Conservation (phyloP, 2,113 vertebrate species). For the Amblyornis subalaris region DNA sequence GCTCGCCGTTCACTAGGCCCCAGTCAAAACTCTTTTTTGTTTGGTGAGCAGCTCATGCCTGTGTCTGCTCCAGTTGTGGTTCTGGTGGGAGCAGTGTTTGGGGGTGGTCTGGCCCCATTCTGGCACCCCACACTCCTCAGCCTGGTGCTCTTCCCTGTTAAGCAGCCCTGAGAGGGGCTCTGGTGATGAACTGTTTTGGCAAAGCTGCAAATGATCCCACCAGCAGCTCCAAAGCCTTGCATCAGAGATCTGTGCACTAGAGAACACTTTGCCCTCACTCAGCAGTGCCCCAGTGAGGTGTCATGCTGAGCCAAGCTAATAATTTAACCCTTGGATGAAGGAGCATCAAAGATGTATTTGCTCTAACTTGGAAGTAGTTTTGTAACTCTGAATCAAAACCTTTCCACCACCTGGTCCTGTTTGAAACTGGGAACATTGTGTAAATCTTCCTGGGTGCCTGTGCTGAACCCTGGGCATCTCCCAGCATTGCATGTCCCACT, state of each 20-base stretch:
- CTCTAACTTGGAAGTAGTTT: background rate
- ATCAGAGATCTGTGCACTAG: background rate
- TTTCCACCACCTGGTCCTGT: background rate
- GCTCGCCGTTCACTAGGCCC: rapidly evolving
- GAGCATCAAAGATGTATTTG: background rate
- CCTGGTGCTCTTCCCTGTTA: rapidly evolving
- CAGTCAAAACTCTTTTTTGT: background rate
- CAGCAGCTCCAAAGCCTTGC: background rate
- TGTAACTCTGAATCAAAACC: background rate
- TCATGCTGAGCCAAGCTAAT: background rate
- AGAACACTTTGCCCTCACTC: background rate
- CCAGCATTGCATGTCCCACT: background rate
- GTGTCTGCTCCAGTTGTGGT: background rate
- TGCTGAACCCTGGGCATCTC: background rate
- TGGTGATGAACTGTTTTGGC: background rate
- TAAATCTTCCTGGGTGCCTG: background rate
- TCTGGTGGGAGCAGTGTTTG: background rate
- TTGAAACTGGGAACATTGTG: background rate
- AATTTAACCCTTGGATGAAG: background rate
- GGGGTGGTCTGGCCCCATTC: background rate
- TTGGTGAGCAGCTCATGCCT: background rate
- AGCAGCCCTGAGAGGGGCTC: background rate
- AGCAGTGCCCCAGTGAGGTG: background rate
- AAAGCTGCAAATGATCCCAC: background rate
- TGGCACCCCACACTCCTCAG: background rate